A percentile compares a stretch with the other conserved stretches of the same genome.
These are phyloP conservation scores for Macroglossus sobrinus DNA, from an alignment of 2,113 vertebrate genomes.

Conservation along the genomic window DNA sequence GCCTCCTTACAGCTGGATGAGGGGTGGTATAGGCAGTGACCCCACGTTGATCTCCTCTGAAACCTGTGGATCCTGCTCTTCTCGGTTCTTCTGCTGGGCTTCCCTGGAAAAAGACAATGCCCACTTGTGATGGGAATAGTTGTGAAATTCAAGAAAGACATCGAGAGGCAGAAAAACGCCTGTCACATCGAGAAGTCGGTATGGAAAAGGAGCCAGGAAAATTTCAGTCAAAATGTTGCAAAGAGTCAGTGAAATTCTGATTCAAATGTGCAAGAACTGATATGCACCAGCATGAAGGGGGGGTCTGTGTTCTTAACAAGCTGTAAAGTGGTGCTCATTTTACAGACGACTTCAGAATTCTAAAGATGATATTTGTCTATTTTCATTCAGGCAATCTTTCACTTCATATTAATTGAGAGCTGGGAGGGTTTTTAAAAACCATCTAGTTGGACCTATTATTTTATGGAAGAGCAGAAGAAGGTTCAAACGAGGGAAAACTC, in stretches of 20 bases:
- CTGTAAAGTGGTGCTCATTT: rapidly evolving
- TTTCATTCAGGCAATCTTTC: not conserved
- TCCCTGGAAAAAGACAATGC: constrained; percentile 50
- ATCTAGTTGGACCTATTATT: not conserved
- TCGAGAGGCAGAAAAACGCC: constrained; percentile 47
- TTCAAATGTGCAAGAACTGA: constrained; percentile 54
- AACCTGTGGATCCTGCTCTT: constrained; percentile 67
- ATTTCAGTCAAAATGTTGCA: constrained; percentile 26
- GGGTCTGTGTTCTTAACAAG: constrained; percentile 39
- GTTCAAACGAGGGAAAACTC: not conserved
- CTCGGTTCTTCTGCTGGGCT: constrained; percentile 55
- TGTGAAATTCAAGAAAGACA: constrained; percentile 46
- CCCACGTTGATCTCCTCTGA: constrained; percentile 77
- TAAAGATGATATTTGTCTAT: rapidly evolving
- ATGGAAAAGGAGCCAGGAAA: constrained; percentile 32
- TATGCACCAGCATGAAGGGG: constrained; percentile 27
- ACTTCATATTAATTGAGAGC: not conserved
- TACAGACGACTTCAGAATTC: rapidly evolving
- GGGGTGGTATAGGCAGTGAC: constrained; percentile 72
- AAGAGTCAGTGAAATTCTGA: constrained; percentile 50
- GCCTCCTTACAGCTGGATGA: constrained; percentile 66
- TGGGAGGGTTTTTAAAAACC: not conserved
- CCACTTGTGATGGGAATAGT: constrained; percentile 65
- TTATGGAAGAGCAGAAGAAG: not conserved
- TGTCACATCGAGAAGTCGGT: constrained; percentile 41